Evolutionary conservation across 2,888 invertebrate species (phyloP).

Genomic region (Lypha dubia): DNA sequence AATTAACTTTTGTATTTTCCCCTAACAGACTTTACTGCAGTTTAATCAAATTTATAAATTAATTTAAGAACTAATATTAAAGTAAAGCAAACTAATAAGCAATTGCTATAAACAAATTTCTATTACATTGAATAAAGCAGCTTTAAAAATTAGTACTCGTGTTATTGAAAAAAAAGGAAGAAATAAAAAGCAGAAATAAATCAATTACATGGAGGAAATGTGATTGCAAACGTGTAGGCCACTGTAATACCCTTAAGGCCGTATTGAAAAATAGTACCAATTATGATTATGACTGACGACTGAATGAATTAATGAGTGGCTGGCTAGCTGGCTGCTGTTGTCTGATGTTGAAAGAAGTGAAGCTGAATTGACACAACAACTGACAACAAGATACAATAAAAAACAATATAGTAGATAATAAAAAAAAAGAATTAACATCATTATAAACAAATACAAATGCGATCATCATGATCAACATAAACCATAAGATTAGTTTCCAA

Average conservation of each 20-base stretch:
- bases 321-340: constrained; percentile 2
- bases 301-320: neutral
- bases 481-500: constrained; percentile 41
- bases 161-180: constrained; percentile 1
- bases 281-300: constrained; percentile 51
- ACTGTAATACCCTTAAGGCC: constrained; percentile 58
- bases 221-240: constrained; percentile 69
- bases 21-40: neutral
- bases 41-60: constrained; percentile 13
- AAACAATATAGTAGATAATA: constrained; percentile 6
- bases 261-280: constrained; percentile 60
- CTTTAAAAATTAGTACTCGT: constrained; percentile 25
- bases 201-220: constrained; percentile 67
- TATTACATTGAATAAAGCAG: constrained; percentile 29
- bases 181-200: constrained; percentile 45
- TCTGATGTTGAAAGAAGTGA: constrained; percentile 20
- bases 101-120: constrained; percentile 1
- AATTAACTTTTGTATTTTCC: neutral
- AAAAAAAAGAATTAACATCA: constrained; percentile 17
- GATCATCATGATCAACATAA: constrained; percentile 44
- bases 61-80: constrained; percentile 22
- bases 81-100: neutral
- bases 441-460: constrained; percentile 8
- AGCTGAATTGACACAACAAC: constrained; percentile 46
- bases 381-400: constrained; percentile 58